Conservation (phyloP, 2,797 vertebrate species). For the Taeniopygia guttata region DNA sequence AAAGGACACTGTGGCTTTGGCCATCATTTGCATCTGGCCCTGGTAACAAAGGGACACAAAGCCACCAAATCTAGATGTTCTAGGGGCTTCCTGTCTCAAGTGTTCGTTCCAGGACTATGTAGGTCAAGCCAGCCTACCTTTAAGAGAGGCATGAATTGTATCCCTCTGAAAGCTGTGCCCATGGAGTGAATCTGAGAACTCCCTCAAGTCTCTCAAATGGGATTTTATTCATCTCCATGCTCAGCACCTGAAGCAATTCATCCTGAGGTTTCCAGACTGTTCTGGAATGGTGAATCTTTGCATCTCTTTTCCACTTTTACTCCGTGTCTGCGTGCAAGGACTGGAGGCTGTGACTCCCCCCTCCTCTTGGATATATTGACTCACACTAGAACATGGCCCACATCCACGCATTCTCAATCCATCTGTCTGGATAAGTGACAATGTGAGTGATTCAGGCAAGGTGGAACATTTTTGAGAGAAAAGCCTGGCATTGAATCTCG, state of each 20-base stretch:
- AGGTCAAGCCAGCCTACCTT: neutral
- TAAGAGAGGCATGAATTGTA: neutral
- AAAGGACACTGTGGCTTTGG: neutral
- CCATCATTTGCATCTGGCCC: neutral
- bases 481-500: neutral
- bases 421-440: neutral
- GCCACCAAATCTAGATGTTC: neutral
- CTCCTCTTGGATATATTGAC: neutral
- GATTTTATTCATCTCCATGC: neutral
- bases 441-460: neutral
- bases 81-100: neutral
- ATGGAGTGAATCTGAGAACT: neutral
- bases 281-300: neutral
- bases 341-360: neutral
- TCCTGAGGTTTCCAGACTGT: neutral
- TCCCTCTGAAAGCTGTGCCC: neutral
- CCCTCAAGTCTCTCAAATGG: neutral
- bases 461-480: neutral
- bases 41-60: neutral
- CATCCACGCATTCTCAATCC: neutral
- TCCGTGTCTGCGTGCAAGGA: neutral
- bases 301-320: neutral
- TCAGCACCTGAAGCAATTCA: neutral
- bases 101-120: neutral
- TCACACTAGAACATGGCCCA: neutral